These are phyloP conservation scores for Hyposoter dolosus DNA, from an alignment of 2,888 invertebrate genomes.

Conservation along the genomic window DNA sequence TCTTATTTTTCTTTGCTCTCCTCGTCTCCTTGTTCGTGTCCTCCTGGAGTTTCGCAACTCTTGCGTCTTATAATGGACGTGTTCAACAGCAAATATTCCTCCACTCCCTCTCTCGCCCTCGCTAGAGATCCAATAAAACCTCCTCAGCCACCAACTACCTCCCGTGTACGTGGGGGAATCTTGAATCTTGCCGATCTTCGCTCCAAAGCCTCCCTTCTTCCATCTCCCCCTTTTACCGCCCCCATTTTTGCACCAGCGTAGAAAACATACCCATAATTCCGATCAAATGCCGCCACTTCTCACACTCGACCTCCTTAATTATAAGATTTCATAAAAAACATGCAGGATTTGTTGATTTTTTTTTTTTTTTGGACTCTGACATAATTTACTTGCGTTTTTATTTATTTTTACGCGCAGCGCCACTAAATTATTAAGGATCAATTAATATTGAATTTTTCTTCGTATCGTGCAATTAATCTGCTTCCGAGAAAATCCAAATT, in stretches of 20 bases:
- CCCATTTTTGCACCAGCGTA: constrained; percentile 11
- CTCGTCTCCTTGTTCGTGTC: constrained; percentile 9
- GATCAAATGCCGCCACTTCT: background rate
- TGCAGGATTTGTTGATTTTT: background rate
- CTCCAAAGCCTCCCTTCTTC: constrained; percentile 65
- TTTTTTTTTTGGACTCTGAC: background rate
- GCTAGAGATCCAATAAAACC: constrained; percentile 1
- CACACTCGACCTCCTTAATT: background rate
- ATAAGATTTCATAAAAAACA: background rate
- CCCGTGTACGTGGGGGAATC: constrained; percentile 76
- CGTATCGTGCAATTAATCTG: background rate
- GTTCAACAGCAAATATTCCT: constrained; percentile 45
- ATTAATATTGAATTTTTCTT: too few relatives aligned
- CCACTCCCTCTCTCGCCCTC: constrained; percentile 17
- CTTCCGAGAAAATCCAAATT: background rate
- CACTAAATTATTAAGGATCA: background rate
- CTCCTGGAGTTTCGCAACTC: constrained; percentile 45
- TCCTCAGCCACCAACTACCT: background rate
- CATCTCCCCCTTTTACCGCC: background rate
- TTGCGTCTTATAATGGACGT: constrained; percentile 49
- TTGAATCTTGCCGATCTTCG: constrained; percentile 68
- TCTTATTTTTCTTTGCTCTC: constrained; percentile 4
- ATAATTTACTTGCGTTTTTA: background rate
- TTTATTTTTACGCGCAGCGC: background rate
- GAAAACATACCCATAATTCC: background rate